Evolutionary conservation across 2,888 invertebrate species (phyloP).

Genomic region (Nyleta sp.): DNA sequence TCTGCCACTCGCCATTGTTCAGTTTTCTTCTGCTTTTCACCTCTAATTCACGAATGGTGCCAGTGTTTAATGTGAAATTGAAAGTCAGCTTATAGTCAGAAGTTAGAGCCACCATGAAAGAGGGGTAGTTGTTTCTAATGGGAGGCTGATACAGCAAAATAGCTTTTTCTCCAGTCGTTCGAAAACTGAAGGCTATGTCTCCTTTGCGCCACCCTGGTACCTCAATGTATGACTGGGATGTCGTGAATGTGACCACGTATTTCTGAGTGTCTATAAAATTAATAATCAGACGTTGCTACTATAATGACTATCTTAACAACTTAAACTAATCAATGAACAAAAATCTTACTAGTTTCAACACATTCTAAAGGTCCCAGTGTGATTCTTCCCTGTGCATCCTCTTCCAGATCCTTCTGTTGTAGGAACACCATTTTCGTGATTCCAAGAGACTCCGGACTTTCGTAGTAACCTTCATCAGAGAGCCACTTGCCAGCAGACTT

Average conservation of each 20-base stretch:
- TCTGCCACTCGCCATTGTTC: conserved; percentile 98
- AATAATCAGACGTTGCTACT: too few species aligned
- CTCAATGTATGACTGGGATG: conserved; percentile 95
- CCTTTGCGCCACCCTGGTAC: conserved; percentile 97
- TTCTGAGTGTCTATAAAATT: conserved; percentile 90
- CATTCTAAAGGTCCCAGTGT: conserved; percentile 96
- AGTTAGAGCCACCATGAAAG: conserved; percentile 95
- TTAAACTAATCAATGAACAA: not conserved
- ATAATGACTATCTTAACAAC: too few species aligned
- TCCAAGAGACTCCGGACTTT: conserved; percentile 91
- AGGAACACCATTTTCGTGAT: conserved; percentile 95
- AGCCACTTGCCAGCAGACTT: conserved; percentile 93
- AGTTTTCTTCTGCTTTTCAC: conserved; percentile 92
- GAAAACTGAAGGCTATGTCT: conserved; percentile 95
- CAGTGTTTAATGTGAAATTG: conserved; percentile 94
- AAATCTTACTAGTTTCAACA: conserved; percentile 94
- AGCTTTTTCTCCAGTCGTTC: conserved; percentile 95
- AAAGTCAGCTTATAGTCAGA: conserved; percentile 93
- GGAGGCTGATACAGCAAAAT: conserved; percentile 96
- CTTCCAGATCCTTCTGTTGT: conserved; percentile 91
- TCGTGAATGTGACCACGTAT: conserved; percentile 96
- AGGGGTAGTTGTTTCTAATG: conserved; percentile 93
- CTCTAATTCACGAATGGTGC: conserved; percentile 90
- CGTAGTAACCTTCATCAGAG: conserved; percentile 94
- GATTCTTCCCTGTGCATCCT: conserved; percentile 93